Base-by-base conservation (phyloP, 2,888 invertebrate species). In the Lasioglossum pauxillum region DNA sequence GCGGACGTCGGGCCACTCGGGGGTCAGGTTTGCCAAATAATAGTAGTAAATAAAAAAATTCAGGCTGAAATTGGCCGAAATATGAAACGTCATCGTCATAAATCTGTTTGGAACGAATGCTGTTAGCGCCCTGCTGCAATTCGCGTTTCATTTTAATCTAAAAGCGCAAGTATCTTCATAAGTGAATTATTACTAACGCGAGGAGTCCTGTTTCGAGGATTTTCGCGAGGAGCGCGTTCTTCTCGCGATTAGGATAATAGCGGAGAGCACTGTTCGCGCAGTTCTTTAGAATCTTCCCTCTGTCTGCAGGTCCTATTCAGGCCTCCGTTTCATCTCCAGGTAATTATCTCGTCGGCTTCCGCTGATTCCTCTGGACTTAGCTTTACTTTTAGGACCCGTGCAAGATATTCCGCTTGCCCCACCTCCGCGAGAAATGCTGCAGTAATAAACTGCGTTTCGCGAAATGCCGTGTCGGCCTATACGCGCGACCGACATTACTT, bases 211-310 rank as follows among this genome's bases (percentile, higher is more conserved):
- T 57, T 57, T 57, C 73, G 46, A 67, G 75, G 64, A 64, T 31
- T 64, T 73, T 44, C 49, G 49, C 75, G 69, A 83, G 82, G 75
- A 75, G 60, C 80, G 71, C 80, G 85, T 89, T 89, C 85, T 87
- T 84, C 87, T 87, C 84, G 80, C 90, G 90, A 91, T 90, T 90
- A 87, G 89, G 84, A 84, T 90, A 89, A 91, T 90, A 88, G 90
- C 83, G 69, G 73, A 82, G 88, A 82, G 88, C 89, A 84, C 86
- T 83, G 89, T 87, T 83, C 86, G 84, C 79, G 83, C 80, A 83
- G 88, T 90, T 89, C 88, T 89, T 91, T 83, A 88, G 88, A 86
- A 82, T 73, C 79, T 78, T 74, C 71, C 53, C 53, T n/a, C n/a
- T 3, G 38, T 19, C 31, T 41, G n/a, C 69, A 31, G 72, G 60